Percentiles rank a stretch among this genome's conserved stretches.
phyloP scores from a whole-genome alignment of 1,140 invertebrate species.

The Marisa cornuarietis region DNA sequence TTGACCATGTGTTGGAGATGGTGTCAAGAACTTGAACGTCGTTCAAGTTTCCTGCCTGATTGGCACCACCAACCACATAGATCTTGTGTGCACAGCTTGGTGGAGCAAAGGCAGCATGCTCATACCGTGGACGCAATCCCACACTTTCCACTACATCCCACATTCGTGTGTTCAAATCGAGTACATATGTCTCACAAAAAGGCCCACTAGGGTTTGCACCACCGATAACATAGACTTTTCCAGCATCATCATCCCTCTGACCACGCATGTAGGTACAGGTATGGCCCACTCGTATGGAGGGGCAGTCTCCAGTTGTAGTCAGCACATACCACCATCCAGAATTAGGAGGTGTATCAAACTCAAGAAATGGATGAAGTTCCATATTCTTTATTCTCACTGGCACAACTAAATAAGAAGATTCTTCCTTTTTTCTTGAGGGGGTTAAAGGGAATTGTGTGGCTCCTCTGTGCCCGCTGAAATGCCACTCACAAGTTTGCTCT shows the following conservation, averaged over 20 bases:
- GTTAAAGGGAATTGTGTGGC: no score
- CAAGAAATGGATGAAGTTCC: constrained; percentile 64
- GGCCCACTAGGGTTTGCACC: constrained; percentile 63
- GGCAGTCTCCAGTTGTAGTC: constrained; percentile 58
- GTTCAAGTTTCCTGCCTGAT: constrained; percentile 63
- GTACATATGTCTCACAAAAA: constrained; percentile 61
- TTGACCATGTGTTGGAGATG: constrained; percentile 49
- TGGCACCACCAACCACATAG: constrained; percentile 65
- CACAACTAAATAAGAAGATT: neutral
- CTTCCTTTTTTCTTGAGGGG: neutral
- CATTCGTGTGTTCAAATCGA: constrained; percentile 59
- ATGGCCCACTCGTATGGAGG: constrained; percentile 64
- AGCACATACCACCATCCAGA: constrained; percentile 62
- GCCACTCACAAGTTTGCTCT: no score
- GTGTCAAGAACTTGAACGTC: constrained; percentile 62
- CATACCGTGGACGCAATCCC: constrained; percentile 59
- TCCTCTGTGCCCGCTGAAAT: no score
- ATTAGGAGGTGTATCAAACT: constrained; percentile 49
- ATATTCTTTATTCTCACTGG: constrained; percentile 34
- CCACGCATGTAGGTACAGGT: constrained; percentile 52
- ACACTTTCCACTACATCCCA: constrained; percentile 61
- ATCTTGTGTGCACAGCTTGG: constrained; percentile 54
- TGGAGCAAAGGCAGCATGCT: constrained; percentile 61
- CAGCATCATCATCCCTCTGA: constrained; percentile 44
- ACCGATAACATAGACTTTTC: constrained; percentile 63